Base-by-base conservation (phyloP, 2,113 vertebrate genomes). In the Monopterus albus region DNA sequence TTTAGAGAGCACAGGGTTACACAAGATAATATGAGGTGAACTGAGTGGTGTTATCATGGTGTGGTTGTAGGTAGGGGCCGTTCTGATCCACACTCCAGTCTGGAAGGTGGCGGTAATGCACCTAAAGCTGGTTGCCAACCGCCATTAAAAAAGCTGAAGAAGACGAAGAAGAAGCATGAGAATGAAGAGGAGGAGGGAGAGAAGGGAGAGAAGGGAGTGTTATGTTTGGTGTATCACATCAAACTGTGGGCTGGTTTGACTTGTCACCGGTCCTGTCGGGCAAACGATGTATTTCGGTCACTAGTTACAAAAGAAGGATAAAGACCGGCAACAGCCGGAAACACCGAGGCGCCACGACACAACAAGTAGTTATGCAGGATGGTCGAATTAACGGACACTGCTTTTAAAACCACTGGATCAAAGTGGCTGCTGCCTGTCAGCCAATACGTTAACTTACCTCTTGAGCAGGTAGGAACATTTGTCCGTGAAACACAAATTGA, bases 331-430 rank as follows among this genome's bases (percentile, higher is more conserved):
- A 9, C 13, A 49, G 2, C 14, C 11, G 11, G 21, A 9, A 39
- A 23, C 23, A 53, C 0, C 1, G 55, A 36, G 9, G 10, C 25
- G 17, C 49, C 23, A 52, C 5, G 2, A 10, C 15, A 1, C n/a
- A 29, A 21, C 2, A 45, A 25, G 13, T n/a, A n/a, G n/a, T 13
- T n/a, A n/a, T 89, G 93, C 84, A 92, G 91, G 90, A 97, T 97
- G 96, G 94, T 88, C 73, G 91, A 87, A 39, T 79, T 45, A 17
- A 28, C 76, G 65, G 84, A 85, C 10, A 35, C 74, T 6, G 72
- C 82, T 49, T 91, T 91, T 79, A 93, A 92, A 70, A 96, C 95
- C 70, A 97, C 95, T 0, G 97, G 96, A 31, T 96, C 93, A 82
- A 89, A 92, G 40, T 89, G 92, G 78, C 89, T 98, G 77, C 92